Conservation (phyloP, 53 echinoderm and acorn worm species). For the Zoroaster sp. region DNA sequence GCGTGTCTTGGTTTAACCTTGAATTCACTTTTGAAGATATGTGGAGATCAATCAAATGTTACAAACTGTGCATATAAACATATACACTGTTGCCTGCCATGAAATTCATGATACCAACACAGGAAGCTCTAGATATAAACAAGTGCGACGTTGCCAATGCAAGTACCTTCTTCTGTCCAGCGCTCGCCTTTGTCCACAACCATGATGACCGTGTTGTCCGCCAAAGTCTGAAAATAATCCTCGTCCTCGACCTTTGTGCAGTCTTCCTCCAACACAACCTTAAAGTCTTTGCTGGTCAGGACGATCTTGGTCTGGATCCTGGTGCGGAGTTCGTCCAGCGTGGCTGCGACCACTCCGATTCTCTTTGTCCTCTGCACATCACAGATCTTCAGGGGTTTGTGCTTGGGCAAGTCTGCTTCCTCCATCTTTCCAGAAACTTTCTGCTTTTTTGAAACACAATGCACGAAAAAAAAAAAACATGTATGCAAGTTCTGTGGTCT, state of each 20-base stretch:
- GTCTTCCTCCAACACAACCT: slow-evolving; percentile 53
- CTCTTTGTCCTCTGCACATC: neutral
- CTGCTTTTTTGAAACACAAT: neutral
- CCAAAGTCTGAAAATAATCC: slow-evolving; percentile 57
- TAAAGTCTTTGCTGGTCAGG: neutral
- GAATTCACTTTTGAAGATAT: no score
- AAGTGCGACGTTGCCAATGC: no score
- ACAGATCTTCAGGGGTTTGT: slow-evolving; percentile 25
- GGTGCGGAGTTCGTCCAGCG: slow-evolving; percentile 6
- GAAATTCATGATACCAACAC: no score
- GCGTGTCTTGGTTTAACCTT: no score
- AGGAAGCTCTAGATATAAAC: no score
- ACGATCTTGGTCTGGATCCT: slow-evolving; percentile 8
- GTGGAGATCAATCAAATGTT: no score
- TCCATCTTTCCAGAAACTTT: neutral
- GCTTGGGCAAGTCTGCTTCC: neutral
- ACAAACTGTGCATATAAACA: no score
- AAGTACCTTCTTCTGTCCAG: slow-evolving; percentile 19
- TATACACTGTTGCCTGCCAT: no score
- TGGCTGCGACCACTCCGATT: slow-evolving; percentile 40
- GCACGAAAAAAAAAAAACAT: no score
- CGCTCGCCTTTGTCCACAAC: slow-evolving; percentile 1
- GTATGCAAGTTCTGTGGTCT: no score
- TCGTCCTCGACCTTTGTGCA: slow-evolving; percentile 47
- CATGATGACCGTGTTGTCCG: slow-evolving; percentile 28